Conservation (phyloP, 2,113 vertebrate species). For the Eidolon helvum region DNA sequence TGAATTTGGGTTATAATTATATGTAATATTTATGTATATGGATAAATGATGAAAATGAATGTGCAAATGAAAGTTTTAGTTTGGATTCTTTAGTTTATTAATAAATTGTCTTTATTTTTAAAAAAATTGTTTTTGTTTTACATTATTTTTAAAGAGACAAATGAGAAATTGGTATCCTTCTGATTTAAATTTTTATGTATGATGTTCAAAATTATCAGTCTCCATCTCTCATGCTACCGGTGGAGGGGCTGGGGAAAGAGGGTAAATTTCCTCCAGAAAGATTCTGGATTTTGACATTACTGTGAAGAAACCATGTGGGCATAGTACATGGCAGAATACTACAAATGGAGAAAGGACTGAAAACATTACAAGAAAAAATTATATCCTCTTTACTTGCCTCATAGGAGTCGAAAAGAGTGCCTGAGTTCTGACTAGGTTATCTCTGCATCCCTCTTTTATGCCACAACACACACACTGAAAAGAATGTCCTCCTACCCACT, state of each 20-base stretch:
- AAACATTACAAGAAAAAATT: not conserved
- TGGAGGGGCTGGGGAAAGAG: accelerated
- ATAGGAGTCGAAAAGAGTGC: not conserved
- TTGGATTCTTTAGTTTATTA: not conserved
- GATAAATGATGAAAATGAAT: not conserved
- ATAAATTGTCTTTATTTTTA: not conserved
- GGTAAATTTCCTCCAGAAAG: not conserved
- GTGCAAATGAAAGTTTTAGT: not conserved
- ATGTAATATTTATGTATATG: not conserved
- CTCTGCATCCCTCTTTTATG: not conserved
- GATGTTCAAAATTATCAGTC: not conserved
- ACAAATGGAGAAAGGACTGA: not conserved
- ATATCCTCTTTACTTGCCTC: not conserved
- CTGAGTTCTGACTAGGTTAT: not conserved
- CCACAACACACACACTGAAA: too few relatives aligned
- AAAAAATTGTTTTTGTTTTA: not conserved
- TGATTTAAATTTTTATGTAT: not conserved
- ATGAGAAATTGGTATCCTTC: not conserved
- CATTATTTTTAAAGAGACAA: not conserved
- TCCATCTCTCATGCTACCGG: not conserved
- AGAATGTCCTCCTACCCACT: not conserved
- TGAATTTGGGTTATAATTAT: not conserved
- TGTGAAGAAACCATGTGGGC: not conserved
- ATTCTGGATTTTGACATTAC: not conserved
- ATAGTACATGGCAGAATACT: not conserved